phyloP scores from a whole-genome alignment of 2,888 invertebrate species.

The Chrysolina americana region DNA sequence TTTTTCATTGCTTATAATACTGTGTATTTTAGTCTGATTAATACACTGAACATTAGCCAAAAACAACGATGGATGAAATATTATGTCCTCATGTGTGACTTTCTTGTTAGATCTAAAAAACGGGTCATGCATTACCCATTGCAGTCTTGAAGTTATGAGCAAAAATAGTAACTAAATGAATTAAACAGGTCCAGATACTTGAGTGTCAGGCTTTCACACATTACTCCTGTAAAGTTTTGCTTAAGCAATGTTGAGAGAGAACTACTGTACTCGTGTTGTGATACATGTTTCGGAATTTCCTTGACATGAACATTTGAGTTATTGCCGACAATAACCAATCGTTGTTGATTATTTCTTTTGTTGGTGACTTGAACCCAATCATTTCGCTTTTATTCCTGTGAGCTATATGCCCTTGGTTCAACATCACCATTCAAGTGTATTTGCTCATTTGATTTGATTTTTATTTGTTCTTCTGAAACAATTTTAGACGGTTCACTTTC shows the following conservation, averaged over 20 bases:
- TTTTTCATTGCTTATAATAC: neutral
- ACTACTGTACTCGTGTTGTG: neutral
- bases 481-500: neutral
- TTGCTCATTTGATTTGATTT: neutral
- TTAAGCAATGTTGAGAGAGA: neutral
- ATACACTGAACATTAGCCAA: neutral
- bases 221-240: neutral
- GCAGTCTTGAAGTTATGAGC: neutral
- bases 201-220: neutral
- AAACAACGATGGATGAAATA: neutral
- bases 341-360: too few relatives aligned
- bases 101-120: constrained; percentile 11
- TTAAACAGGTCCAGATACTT: neutral
- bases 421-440: neutral
- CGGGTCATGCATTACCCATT: neutral
- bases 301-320: constrained; percentile 8
- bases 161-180: neutral
- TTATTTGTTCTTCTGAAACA: neutral
- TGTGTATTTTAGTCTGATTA: neutral
- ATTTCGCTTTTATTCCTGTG: neutral
- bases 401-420: neutral
- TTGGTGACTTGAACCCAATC: too few relatives aligned
- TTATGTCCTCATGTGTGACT: neutral
- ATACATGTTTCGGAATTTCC: neutral
- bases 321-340: constrained; percentile 5